Conservation (phyloP, 2,797 vertebrate species). For the Pangasius djambal region DNA sequence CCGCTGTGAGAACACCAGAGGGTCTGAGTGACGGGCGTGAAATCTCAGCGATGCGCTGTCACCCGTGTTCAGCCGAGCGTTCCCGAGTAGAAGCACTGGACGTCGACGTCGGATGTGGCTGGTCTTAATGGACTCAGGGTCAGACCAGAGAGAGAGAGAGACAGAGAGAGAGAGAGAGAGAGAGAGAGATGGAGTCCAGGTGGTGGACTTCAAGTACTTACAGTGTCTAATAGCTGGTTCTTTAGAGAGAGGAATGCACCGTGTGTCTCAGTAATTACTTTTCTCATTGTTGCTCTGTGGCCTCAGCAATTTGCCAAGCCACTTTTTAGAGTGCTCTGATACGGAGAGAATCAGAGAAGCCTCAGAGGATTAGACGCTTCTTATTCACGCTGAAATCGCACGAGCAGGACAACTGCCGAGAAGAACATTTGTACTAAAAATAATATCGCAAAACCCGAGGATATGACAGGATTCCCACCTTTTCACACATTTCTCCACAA, state of each 20-base stretch:
- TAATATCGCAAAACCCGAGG: background rate
- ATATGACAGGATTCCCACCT: background rate
- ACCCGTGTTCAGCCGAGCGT: slow-evolving; percentile 49
- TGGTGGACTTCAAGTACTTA: slow-evolving; percentile 31
- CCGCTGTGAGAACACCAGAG: background rate
- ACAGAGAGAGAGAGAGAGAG: slow-evolving; percentile 21
- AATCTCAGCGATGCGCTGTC: slow-evolving; percentile 56
- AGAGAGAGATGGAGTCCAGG: slow-evolving; percentile 10
- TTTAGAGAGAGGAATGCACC: background rate
- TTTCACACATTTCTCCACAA: background rate
- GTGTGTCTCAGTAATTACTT: slow-evolving; percentile 7
- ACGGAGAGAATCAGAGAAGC: background rate
- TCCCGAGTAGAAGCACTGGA: slow-evolving; percentile 32
- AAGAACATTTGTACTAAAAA: background rate
- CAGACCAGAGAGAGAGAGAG: slow-evolving; percentile 29
- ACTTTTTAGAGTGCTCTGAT: background rate
- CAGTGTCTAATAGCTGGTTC: slow-evolving; percentile 14
- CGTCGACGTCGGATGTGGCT: background rate
- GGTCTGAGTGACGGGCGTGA: slow-evolving; percentile 49
- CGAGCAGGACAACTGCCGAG: background rate
- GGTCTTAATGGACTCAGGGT: slow-evolving; percentile 14
- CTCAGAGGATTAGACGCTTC: background rate
- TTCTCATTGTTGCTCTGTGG: slow-evolving; percentile 7
- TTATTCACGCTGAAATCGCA: background rate
- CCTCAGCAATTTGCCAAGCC: slow-evolving; percentile 17